These are phyloP conservation scores for Andrena chrysosceles DNA, from an alignment of 2,888 invertebrate species.

Conservation along the genomic window DNA sequence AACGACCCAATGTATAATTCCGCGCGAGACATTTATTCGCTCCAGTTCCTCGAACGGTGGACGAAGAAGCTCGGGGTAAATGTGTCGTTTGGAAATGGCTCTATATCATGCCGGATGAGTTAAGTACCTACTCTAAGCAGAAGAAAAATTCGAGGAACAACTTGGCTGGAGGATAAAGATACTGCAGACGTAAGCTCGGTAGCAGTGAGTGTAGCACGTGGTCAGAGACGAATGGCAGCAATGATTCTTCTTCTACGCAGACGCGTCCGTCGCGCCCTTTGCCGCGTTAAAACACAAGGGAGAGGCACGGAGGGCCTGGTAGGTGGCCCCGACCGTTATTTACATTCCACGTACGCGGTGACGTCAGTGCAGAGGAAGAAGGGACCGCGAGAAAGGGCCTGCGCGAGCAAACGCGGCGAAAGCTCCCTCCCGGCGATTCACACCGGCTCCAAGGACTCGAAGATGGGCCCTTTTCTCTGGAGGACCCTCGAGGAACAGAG, in stretches of 20 bases:
- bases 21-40: too few relatives aligned
- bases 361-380: slow-evolving; percentile 42
- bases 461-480: slow-evolving; percentile 48
- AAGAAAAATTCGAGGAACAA: neutral
- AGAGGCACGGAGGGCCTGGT: slow-evolving; percentile 24
- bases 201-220: slow-evolving; percentile 15
- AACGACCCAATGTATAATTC: neutral
- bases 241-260: slow-evolving; percentile 1
- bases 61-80: too few relatives aligned
- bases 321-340: slow-evolving; percentile 68
- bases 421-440: slow-evolving; percentile 24
- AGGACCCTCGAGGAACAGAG: slow-evolving; percentile 42
- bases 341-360: slow-evolving; percentile 54
- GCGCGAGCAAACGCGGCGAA: neutral
- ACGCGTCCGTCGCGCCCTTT: slow-evolving; percentile 44
- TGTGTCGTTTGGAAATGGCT: too few relatives aligned
- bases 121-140: too few relatives aligned
- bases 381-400: slow-evolving; percentile 27
- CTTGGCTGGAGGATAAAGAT: neutral
- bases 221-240: slow-evolving; percentile 2
- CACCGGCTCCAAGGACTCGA: slow-evolving; percentile 13
- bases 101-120: too few relatives aligned
- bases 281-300: slow-evolving; percentile 35
- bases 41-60: too few relatives aligned
- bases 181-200: too few relatives aligned